A percentile compares a stretch with the other conserved stretches of the same genome.
phyloP scores from a whole-genome alignment of 2,113 vertebrate species.

The Clarias gariepinus region DNA sequence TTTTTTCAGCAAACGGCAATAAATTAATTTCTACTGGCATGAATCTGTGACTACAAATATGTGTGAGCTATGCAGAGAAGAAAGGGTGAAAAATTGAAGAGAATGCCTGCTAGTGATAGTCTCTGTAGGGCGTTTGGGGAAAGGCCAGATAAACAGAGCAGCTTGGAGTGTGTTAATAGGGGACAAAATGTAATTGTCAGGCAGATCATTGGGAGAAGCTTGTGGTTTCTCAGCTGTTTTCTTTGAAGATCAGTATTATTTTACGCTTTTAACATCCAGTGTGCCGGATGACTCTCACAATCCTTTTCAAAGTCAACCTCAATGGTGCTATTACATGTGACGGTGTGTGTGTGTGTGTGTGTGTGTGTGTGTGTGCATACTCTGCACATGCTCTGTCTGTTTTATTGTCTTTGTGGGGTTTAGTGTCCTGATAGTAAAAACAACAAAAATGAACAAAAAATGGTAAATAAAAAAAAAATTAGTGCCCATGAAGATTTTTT shows the following conservation, averaged over 20 bases:
- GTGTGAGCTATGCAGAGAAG: slow-evolving; percentile 17
- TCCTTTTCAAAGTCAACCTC: slow-evolving; percentile 17
- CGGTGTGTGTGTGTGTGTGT: slow-evolving; percentile 1
- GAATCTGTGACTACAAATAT: slow-evolving; percentile 19
- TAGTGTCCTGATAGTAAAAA: neutral
- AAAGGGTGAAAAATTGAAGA: slow-evolving; percentile 29
- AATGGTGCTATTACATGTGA: slow-evolving; percentile 22
- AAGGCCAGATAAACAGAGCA: slow-evolving; percentile 67
- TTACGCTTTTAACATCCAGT: slow-evolving; percentile 38
- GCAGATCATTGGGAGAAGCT: slow-evolving; percentile 50
- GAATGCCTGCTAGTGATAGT: slow-evolving; percentile 28
- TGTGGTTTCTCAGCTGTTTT: slow-evolving; percentile 46
- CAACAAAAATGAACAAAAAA: no score
- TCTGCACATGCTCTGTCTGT: neutral
- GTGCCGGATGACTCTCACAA: slow-evolving; percentile 11
- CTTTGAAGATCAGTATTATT: slow-evolving; percentile 54
- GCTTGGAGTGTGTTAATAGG: slow-evolving; percentile 59
- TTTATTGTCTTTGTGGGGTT: neutral
- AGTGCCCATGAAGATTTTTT: neutral
- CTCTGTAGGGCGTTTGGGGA: slow-evolving; percentile 51
- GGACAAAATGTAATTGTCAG: slow-evolving; percentile 60
- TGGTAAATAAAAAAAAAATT: neutral
- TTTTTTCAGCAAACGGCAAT: slow-evolving; percentile 1
- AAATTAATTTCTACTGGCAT: slow-evolving; percentile 30
- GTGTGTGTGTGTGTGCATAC: neutral